Evolutionary conservation across 1,140 invertebrate species (phyloP).

Genomic region (Nilaparvata lugens): DNA sequence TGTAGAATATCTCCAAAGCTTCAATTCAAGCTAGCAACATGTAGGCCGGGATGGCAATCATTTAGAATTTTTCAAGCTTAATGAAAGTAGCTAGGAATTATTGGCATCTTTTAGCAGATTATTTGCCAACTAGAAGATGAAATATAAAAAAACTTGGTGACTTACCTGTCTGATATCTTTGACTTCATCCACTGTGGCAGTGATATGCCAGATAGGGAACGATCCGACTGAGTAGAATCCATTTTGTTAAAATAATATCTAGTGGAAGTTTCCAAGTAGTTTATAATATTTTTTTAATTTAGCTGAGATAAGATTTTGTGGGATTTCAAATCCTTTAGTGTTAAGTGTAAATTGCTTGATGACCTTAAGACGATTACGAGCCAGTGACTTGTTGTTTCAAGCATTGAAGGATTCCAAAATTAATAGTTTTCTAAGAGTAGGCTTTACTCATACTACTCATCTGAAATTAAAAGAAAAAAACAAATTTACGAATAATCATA

Average conservation of each 20-base stretch:
- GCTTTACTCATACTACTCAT: slow-evolving; percentile 2
- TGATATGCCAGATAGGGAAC: slow-evolving; percentile 42
- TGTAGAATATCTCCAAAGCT: too few relatives aligned
- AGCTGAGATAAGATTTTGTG: background rate
- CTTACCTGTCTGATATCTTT: slow-evolving; percentile 37
- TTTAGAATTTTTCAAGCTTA: background rate
- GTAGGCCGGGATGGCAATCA: background rate
- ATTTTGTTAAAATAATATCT: slow-evolving; percentile 24
- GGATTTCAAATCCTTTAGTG: too few relatives aligned
- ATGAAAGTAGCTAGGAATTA: background rate
- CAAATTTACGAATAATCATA: background rate
- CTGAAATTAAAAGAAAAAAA: background rate
- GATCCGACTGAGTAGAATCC: slow-evolving; percentile 39
- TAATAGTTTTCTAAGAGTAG: background rate
- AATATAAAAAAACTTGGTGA: background rate
- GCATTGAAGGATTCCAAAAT: background rate
- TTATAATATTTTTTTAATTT: slow-evolving; percentile 19
- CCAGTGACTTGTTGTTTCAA: background rate
- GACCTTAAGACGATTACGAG: background rate
- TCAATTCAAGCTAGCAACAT: background rate
- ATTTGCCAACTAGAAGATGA: background rate
- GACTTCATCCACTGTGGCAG: slow-evolving; percentile 50
- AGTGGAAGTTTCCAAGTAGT: background rate
- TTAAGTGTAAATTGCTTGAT: slow-evolving; percentile 2
- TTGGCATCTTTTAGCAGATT: background rate